Base-by-base conservation (phyloP, 2,888 invertebrate species). In the Euplexia lucipara region DNA sequence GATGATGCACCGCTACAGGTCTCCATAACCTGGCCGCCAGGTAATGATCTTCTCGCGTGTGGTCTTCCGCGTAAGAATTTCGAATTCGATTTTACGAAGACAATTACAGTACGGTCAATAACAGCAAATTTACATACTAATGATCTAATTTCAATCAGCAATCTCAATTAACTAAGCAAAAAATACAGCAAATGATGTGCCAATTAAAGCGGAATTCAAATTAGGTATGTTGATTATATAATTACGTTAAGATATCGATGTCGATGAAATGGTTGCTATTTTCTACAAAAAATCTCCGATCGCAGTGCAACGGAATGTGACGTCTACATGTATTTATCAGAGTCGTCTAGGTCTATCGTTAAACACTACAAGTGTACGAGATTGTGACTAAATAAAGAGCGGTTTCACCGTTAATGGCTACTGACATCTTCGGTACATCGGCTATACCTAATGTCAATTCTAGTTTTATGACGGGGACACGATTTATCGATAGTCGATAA, bases 371-470 rank as follows among this genome's bases (percentile, higher is more conserved):
- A 85, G 84, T 84, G 82, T 84, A 82, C 85, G 72, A 86, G 86
- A 88, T 88, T 86, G 88, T 84, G 84, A 84, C 88, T 89, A 89
- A 91, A 91, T 91, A 91, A 89, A 90, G 87, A 90, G 89, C 85
- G 83, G 90, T 88, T 90, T 90, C 85, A 87, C 92, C 90, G 86
- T 91, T 90, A 91, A 92, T 90, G 91, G 90, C 80, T 83, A 83
- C 87, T 87, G 88, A 91, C 89, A 88, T 92, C 92, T 91, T 91
- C 88, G 83, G 84, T 78, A 83, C 87, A 87, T 86, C 86, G 83
- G 81, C 82, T 87, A 85, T 87, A 86, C 84, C 84, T 84, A 86
- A 86, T 83, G 66, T 75, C 75, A 82, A 81, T 87, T 88, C 89
- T 83, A 85, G 89, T 88, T 88, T 84, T 79, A 82, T 77, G 80